A percentile compares a stretch with the other conserved stretches of the same genome.
These are phyloP conservation scores for Microcaecilia unicolor DNA, from an alignment of 2,797 vertebrate species.

Conservation along the genomic window DNA sequence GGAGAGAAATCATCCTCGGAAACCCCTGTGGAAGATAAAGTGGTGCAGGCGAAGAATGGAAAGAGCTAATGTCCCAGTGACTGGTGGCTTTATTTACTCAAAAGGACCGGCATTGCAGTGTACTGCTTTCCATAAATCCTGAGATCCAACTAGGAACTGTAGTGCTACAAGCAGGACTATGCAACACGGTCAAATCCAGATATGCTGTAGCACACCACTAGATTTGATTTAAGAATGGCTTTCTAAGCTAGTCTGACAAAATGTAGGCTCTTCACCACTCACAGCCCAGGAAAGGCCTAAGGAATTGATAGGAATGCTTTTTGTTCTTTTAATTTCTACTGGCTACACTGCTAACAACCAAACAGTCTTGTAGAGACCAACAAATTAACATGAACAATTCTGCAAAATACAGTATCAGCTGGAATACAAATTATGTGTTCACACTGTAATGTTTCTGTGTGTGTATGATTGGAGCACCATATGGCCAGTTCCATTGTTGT, in stretches of 20 bases:
- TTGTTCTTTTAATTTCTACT: not conserved
- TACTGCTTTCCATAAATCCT: conserved; percentile 14
- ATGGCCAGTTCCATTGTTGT: too few species aligned
- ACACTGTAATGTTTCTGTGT: too few species aligned
- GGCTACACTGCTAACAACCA: conserved; percentile 1
- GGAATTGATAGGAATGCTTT: conserved; percentile 12
- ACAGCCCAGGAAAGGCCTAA: conserved; percentile 14
- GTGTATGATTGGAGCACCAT: too few species aligned
- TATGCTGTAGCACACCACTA: conserved; percentile 11
- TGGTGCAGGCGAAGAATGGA: too few species aligned
- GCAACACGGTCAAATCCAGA: conserved; percentile 16
- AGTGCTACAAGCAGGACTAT: conserved; percentile 22
- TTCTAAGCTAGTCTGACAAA: conserved; percentile 12
- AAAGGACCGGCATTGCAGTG: conserved; percentile 10
- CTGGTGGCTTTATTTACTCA: conserved; percentile 11
- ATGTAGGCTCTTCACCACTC: conserved; percentile 11
- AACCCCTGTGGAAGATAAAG: conserved; percentile 34
- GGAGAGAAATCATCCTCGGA: conserved; percentile 45
- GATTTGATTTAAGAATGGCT: conserved; percentile 6
- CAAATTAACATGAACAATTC: conserved; percentile 8
- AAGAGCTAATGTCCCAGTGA: conserved; percentile 1
- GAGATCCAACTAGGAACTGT: conserved; percentile 21
- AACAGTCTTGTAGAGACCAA: conserved; percentile 3
- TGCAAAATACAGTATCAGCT: not conserved
- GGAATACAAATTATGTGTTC: too few species aligned